A percentile compares a stretch with the other conserved stretches of the same genome.
Conservation (phyloP, 2,113 vertebrate species). For the Lagopus muta region DNA sequence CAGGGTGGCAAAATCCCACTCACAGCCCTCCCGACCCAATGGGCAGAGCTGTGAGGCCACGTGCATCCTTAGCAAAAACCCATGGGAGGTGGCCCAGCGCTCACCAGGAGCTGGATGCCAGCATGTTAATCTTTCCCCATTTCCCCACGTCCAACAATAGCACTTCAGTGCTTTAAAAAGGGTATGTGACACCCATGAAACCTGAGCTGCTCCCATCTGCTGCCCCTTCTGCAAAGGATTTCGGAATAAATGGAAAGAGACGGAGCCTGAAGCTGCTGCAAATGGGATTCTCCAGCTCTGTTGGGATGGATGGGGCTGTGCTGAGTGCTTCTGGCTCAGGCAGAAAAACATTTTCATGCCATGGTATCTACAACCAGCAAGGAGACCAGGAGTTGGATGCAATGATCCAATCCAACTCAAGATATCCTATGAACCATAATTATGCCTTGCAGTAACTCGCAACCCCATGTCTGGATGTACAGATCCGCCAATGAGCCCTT, state of each 20-base stretch:
- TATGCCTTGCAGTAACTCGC: background rate
- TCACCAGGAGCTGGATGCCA: background rate
- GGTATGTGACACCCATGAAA: background rate
- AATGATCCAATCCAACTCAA: too few species aligned
- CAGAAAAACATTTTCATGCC: background rate
- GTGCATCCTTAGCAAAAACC: background rate
- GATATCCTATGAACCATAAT: too few species aligned
- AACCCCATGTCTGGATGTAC: fast-evolving
- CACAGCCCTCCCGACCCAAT: background rate
- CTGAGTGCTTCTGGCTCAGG: background rate
- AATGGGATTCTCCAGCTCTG: background rate
- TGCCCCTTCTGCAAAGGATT: background rate
- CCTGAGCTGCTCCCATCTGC: slow-evolving; percentile 55
- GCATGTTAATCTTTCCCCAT: background rate
- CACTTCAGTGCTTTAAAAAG: background rate
- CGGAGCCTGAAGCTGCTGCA: background rate
- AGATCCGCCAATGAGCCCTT: fast-evolving
- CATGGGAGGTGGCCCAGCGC: background rate
- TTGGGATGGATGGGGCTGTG: background rate
- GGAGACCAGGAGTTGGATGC: too few species aligned
- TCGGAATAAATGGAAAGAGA: background rate
- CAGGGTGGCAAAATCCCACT: background rate
- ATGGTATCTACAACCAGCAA: background rate
- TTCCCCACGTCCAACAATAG: background rate
- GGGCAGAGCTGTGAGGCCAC: background rate